phyloP scores from a whole-genome alignment of 2,797 vertebrate genomes.

The Neosalanx taihuensis region DNA sequence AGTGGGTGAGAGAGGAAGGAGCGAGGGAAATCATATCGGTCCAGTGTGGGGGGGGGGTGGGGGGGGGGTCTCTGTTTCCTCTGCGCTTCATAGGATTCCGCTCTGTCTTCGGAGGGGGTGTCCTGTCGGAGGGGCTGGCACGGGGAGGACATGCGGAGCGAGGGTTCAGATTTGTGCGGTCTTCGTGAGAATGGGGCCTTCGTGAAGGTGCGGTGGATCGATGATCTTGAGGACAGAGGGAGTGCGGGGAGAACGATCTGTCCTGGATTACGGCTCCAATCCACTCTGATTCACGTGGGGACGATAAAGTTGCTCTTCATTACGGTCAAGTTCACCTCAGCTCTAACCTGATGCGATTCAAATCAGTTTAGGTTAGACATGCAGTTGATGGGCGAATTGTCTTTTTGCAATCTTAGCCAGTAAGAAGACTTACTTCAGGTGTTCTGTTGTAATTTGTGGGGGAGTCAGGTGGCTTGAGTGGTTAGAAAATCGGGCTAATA shows the following conservation, averaged over 20 bases:
- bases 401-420: constrained; percentile 37
- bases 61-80: constrained; percentile 35
- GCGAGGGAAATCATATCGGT: constrained; percentile 33
- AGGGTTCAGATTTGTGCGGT: background rate
- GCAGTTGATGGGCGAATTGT: constrained; percentile 45
- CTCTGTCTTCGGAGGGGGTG: constrained; percentile 52
- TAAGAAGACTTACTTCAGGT: constrained; percentile 34
- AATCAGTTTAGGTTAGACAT: constrained; percentile 35
- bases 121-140: no score
- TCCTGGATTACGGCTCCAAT: constrained; percentile 53
- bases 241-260: constrained; percentile 44
- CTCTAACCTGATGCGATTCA: constrained; percentile 29
- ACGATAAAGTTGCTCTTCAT: constrained; percentile 40
- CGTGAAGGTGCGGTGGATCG: constrained; percentile 17
- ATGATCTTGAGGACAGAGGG: constrained; percentile 57
- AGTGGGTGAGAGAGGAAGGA: constrained; percentile 38
- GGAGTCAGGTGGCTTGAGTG: no score
- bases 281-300: constrained; percentile 26
- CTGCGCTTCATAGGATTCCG: constrained; percentile 57
- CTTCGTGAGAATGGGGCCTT: constrained; percentile 31
- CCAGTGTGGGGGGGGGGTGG: no score
- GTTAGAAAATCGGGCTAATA: no score
- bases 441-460: background rate
- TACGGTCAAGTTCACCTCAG: constrained; percentile 48
- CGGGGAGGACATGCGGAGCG: constrained; percentile 34